A percentile compares a stretch with the other conserved stretches of the same genome.
phyloP scores from a whole-genome alignment of 30 jellyfish, hydroid and myxozoan genomes.

The Morbakka virulenta region DNA sequence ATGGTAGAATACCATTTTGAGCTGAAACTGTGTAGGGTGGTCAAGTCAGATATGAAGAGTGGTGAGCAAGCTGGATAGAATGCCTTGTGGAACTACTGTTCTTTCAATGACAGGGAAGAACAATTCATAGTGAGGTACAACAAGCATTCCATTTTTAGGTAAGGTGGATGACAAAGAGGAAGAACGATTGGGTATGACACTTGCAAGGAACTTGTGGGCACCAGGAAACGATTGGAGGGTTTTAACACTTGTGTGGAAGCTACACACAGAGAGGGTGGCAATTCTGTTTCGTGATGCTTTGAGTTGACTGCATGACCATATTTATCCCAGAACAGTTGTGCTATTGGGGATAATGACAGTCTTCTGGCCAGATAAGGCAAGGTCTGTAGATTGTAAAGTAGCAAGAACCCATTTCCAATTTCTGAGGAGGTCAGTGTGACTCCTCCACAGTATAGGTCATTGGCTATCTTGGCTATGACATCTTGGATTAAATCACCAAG shows the following conservation, averaged over 20 bases:
- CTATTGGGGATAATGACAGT: slow-evolving; percentile 43
- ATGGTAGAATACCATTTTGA: slow-evolving; percentile 7
- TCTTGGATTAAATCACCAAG: slow-evolving; percentile 31
- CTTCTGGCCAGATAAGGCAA: slow-evolving; percentile 29
- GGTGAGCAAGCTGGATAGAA: no score
- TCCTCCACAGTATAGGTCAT: no score
- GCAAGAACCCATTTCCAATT: slow-evolving; percentile 24
- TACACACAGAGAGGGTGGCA: slow-evolving; percentile 36
- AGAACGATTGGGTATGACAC: no score
- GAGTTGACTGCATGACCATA: slow-evolving; percentile 50
- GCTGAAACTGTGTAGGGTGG: no score
- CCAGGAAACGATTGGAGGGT: slow-evolving; percentile 44
- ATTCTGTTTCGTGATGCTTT: slow-evolving; percentile 35
- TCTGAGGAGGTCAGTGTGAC: slow-evolving; percentile 23
- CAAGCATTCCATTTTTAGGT: no score
- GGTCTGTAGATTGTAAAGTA: slow-evolving; percentile 15
- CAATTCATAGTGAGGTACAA: no score
- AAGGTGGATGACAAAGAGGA: no score
- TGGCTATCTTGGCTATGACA: slow-evolving; percentile 49
- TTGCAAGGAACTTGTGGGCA: slow-evolving; percentile 50
- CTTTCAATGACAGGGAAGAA: no score
- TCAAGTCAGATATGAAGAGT: no score
- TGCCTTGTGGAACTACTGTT: no score
- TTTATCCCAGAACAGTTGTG: slow-evolving; percentile 48
- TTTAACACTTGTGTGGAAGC: slow-evolving; percentile 30